A percentile compares a stretch with the other conserved stretches of the same genome.
phyloP scores from a whole-genome alignment of 2,888 invertebrate species.

The Drosophila cracens region DNA sequence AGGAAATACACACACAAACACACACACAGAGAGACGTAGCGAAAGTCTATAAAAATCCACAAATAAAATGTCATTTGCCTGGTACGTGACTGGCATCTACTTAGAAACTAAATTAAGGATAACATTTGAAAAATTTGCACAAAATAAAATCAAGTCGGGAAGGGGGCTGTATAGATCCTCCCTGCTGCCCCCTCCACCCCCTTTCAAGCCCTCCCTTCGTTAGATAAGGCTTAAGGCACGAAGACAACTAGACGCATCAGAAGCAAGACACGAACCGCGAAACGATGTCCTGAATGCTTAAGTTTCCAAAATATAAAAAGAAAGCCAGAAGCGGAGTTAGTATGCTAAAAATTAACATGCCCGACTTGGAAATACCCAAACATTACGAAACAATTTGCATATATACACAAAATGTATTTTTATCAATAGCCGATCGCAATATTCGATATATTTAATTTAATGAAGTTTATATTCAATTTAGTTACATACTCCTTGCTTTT shows the following conservation, averaged over 20 bases:
- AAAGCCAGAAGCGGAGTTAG: constrained; percentile 9
- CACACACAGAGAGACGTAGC: constrained; percentile 23
- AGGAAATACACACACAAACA: constrained; percentile 14
- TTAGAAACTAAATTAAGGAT: constrained; percentile 81
- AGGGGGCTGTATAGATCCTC: constrained; percentile 22
- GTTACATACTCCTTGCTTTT: neutral
- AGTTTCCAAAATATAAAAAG: constrained; percentile 44
- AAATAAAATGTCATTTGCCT: constrained; percentile 83
- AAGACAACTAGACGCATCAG: constrained; percentile 30
- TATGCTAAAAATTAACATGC: neutral
- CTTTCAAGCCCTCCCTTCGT: neutral
- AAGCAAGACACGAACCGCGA: constrained; percentile 64
- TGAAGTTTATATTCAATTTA: neutral
- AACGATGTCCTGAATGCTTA: constrained; percentile 76
- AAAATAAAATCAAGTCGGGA: constrained; percentile 74
- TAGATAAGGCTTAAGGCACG: constrained; percentile 10
- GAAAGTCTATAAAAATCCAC: constrained; percentile 77
- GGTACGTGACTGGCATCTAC: constrained; percentile 80
- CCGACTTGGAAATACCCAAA: constrained; percentile 5
- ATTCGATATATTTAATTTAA: neutral
- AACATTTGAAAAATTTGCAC: constrained; percentile 80
- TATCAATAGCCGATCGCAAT: neutral
- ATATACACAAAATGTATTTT: neutral
- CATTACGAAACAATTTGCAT: neutral
- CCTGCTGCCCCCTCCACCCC: neutral